Conservation (phyloP, 1,140 invertebrate genomes). For the Diachasmimorpha longicaudata region DNA sequence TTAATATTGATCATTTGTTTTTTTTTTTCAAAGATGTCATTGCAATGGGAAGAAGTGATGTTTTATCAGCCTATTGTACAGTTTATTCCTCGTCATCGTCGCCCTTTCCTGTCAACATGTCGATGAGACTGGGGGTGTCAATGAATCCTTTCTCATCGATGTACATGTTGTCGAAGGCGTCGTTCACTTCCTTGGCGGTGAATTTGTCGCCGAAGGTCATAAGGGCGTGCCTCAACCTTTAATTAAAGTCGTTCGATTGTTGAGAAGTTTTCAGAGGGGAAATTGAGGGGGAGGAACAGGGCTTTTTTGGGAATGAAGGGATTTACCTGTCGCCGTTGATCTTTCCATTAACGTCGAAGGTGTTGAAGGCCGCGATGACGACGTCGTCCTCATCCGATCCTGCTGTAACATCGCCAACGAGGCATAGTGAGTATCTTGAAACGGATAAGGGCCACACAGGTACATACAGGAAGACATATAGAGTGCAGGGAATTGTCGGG, state of each 20-base stretch:
- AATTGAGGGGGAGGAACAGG: too few species aligned
- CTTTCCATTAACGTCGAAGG: conserved; percentile 91
- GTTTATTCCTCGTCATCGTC: conserved; percentile 73
- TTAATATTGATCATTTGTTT: conserved; percentile 3
- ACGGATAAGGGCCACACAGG: conserved; percentile 35
- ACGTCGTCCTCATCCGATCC: conserved; percentile 91
- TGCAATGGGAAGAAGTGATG: not conserved
- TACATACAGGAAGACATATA: conserved; percentile 32
- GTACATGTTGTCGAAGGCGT: conserved; percentile 94
- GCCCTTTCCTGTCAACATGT: conserved; percentile 83
- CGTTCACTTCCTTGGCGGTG: conserved; percentile 88
- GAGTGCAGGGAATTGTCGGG: conserved; percentile 22
- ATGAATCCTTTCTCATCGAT: conserved; percentile 93
- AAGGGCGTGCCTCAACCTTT: conserved; percentile 89
- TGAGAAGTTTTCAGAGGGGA: not conserved
- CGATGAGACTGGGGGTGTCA: conserved; percentile 87
- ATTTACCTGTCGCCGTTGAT: conserved; percentile 81
- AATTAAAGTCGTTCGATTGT: conserved; percentile 35
- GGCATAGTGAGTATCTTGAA: conserved; percentile 36
- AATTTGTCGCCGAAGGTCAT: conserved; percentile 98
- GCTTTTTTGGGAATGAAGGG: not conserved
- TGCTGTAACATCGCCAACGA: conserved; percentile 45
- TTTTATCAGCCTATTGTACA: not conserved
- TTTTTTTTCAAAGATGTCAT: conserved; percentile 13
- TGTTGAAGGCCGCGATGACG: conserved; percentile 92